A percentile compares a stretch with the other conserved stretches of the same genome.
Conservation (phyloP, 2,113 vertebrate species). For the Martes martes region DNA sequence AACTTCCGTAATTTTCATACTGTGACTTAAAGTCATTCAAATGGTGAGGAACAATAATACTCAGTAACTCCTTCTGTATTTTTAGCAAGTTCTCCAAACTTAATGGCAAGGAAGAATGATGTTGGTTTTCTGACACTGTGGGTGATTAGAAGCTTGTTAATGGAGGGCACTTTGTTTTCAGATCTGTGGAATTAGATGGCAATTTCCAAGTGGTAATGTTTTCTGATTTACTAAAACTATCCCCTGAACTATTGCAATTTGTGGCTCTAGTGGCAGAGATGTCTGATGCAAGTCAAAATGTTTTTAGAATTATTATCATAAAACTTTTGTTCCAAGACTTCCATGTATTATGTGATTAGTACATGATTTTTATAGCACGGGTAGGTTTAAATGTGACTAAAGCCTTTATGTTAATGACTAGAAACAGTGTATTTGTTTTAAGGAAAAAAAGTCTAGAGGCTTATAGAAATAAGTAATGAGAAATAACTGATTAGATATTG, state of each 20-base stretch:
- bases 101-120: background rate
- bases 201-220: background rate
- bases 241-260: background rate
- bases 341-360: background rate
- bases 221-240: background rate
- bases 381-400: background rate
- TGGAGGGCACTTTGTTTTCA: background rate
- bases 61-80: background rate
- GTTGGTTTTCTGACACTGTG: background rate
- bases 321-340: background rate
- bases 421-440: background rate
- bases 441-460: background rate
- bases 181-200: background rate
- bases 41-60: background rate
- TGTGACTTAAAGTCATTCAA: background rate
- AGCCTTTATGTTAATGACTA: background rate
- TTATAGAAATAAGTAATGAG: background rate
- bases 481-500: background rate
- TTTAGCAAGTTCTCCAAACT: background rate
- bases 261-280: background rate
- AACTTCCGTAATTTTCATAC: background rate
- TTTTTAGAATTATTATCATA: background rate
- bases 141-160: background rate
- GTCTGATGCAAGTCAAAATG: background rate
- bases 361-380: background rate